Evolutionary conservation across 2,797 vertebrate species (phyloP).

Genomic region (Danionella dracula): DNA sequence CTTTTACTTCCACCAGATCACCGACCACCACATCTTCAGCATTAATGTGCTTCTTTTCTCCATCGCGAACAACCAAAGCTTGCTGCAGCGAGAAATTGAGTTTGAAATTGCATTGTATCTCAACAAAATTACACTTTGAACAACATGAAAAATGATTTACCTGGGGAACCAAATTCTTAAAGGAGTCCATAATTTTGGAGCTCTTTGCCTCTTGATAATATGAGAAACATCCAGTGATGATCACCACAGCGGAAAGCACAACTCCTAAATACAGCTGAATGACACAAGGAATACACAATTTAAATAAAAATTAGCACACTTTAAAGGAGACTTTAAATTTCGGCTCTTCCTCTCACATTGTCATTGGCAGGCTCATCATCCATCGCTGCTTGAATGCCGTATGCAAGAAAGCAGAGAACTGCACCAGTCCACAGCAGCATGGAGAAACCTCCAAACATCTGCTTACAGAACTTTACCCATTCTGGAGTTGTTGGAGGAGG

Average conservation of each 20-base stretch:
- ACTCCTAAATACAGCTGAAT: slow-evolving; percentile 77
- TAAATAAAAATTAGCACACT: not conserved
- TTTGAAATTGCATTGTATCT: not conserved
- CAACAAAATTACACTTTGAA: not conserved
- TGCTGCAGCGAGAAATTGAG: slow-evolving; percentile 58
- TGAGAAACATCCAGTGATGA: slow-evolving; percentile 84
- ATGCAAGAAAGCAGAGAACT: slow-evolving; percentile 78
- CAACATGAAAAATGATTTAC: slow-evolving; percentile 57
- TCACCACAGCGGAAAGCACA: slow-evolving; percentile 79
- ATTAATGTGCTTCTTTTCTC: slow-evolving; percentile 78
- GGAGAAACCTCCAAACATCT: slow-evolving; percentile 82
- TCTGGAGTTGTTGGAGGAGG: slow-evolving; percentile 83
- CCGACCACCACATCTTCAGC: slow-evolving; percentile 77
- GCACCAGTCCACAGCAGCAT: slow-evolving; percentile 84
- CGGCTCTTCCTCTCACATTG: slow-evolving; percentile 64
- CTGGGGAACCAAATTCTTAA: slow-evolving; percentile 86
- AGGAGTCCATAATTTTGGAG: slow-evolving; percentile 86
- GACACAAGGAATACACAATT: not conserved
- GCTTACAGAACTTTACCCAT: slow-evolving; percentile 84
- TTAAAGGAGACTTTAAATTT: not conserved
- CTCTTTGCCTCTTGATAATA: slow-evolving; percentile 88
- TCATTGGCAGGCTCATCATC: slow-evolving; percentile 72
- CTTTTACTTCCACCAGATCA: slow-evolving; percentile 81
- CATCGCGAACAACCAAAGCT: slow-evolving; percentile 80
- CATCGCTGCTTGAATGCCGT: slow-evolving; percentile 66